Evolutionary conservation across 2,113 vertebrate species (phyloP).

Genomic region (Charadrius vociferus): DNA sequence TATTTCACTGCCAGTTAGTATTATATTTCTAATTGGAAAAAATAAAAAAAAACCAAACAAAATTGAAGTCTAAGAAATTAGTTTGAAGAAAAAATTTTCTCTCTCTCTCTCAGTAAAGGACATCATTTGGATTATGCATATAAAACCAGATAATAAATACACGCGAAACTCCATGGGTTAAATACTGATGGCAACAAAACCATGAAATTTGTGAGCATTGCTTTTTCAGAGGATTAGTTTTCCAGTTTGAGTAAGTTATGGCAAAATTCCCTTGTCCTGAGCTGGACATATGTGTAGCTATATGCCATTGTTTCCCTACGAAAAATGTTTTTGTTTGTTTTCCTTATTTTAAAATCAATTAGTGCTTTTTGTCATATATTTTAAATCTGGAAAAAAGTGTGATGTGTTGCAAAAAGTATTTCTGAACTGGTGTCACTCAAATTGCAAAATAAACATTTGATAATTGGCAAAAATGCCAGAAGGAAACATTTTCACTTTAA

Average conservation of each 20-base stretch:
- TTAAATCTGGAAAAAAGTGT: background rate
- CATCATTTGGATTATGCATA: background rate
- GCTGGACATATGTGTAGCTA: background rate
- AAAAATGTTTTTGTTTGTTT: background rate
- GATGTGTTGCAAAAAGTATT: background rate
- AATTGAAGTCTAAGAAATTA: background rate
- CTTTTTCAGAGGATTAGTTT: background rate
- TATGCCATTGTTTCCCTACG: too few relatives aligned
- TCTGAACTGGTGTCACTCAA: background rate
- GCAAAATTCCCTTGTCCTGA: background rate
- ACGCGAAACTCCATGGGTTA: background rate
- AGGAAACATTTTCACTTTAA: background rate
- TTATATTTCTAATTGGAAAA: background rate
- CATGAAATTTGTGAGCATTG: background rate
- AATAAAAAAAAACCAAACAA: background rate
- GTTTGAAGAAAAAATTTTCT: background rate
- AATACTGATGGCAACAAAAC: background rate
- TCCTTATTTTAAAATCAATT: background rate
- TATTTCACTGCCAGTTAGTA: background rate
- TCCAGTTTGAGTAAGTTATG: background rate
- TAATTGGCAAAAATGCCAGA: background rate
- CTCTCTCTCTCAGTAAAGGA: background rate
- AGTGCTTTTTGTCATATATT: background rate
- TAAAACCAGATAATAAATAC: background rate
- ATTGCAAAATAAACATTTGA: background rate